Percentiles rank a stretch among this genome's conserved stretches.
phyloP scores from a whole-genome alignment of 2,797 vertebrate species.

The Sebastes jordani region DNA sequence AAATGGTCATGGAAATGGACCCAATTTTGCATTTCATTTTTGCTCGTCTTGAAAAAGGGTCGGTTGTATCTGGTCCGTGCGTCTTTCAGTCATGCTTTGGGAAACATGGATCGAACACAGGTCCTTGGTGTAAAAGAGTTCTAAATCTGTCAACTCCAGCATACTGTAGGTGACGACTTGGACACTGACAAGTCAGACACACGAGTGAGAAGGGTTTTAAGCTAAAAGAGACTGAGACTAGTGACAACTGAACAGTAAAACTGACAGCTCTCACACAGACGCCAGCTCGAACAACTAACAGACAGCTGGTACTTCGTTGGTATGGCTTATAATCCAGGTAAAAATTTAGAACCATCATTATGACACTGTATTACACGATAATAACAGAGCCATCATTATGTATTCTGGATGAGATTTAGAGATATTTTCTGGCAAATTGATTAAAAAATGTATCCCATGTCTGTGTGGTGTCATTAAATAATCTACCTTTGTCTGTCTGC shows the following conservation, averaged over 20 bases:
- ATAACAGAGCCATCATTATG: not conserved
- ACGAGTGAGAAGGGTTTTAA: not conserved
- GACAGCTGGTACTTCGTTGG: not conserved
- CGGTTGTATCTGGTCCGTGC: too few relatives aligned
- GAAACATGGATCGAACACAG: not conserved
- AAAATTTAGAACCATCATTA: not conserved
- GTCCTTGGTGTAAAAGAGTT: not conserved
- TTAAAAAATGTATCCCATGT: not conserved
- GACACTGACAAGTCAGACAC: not conserved
- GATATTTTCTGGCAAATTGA: conserved; percentile 1
- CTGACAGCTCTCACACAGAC: not conserved
- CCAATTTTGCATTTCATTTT: not conserved
- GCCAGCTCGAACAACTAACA: not conserved
- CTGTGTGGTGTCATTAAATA: not conserved
- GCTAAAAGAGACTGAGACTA: not conserved
- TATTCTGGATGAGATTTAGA: not conserved
- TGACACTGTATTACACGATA: not conserved
- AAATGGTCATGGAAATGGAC: not conserved
- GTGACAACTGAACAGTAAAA: not conserved
- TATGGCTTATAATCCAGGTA: not conserved
- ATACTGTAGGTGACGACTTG: not conserved
- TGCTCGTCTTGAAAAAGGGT: not conserved
- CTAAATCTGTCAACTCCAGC: not conserved
- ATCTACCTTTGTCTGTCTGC: not conserved
- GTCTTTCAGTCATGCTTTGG: not conserved